Percentiles rank a stretch among this genome's conserved stretches.
These are phyloP conservation scores for Dolichoris vasculosae DNA, from an alignment of 1,140 invertebrate species.

Conservation along the genomic window DNA sequence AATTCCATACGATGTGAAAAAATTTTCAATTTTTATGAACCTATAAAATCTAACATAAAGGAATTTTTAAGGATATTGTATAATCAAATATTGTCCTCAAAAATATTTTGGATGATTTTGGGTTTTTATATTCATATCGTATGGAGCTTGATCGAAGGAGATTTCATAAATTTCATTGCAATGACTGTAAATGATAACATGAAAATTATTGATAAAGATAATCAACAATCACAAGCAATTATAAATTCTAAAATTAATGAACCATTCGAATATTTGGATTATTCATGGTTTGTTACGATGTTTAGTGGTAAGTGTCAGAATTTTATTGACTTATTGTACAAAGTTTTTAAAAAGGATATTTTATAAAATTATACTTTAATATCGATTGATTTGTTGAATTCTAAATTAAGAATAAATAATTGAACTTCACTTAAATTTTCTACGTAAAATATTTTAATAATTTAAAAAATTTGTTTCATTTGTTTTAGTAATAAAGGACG, in stretches of 20 bases:
- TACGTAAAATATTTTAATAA: no score
- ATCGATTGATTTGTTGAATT: no score
- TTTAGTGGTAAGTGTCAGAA: background rate
- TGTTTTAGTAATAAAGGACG: no score
- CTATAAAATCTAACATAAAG: background rate
- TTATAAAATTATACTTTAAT: background rate
- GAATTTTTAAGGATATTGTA: background rate
- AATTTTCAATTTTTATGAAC: background rate
- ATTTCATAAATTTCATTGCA: background rate
- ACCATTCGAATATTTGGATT: background rate
- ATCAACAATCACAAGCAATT: background rate
- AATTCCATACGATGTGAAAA: no score
- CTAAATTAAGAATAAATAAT: no score
- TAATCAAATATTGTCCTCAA: background rate
- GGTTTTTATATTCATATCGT: background rate
- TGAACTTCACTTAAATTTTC: no score
- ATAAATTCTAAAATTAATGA: background rate
- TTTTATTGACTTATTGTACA: background rate
- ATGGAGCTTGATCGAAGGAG: background rate
- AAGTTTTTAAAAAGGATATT: background rate
- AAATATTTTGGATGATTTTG: slow-evolving; percentile 26
- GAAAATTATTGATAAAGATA: background rate
- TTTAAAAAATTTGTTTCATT: no score
- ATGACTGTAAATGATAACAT: background rate
- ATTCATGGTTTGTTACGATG: background rate